Base-by-base conservation (phyloP, 30 jellyfish, hydroid and myxozoan species). In the Catostylus mosaicus region DNA sequence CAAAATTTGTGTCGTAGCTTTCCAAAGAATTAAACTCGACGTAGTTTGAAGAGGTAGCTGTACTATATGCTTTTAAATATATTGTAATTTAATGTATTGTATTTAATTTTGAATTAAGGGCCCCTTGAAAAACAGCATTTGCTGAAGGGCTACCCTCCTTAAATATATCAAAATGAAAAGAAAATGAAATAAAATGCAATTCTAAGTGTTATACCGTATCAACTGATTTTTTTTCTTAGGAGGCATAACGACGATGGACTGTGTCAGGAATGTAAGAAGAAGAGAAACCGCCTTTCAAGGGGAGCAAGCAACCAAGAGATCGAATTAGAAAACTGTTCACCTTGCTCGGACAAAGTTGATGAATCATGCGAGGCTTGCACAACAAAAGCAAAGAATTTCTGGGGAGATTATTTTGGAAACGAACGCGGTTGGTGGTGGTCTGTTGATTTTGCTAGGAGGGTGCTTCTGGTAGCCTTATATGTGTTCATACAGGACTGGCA, bases 401-500 rank as follows among this genome's bases (percentile, higher is more conserved):
- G 88, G 88, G 8, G 14, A 72, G 46, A 77, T 7, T 72, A 61
- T 48, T 20, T 72, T 62, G 82, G 94, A 4, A 45, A 73, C 23
- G 82, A 75, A 33, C 63, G 82, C 18, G 78, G 94, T 6, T 84
- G 94, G 94, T 84, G 94, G 94, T 84, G 94, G 94, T 54, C 94
- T 0, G 73, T 57, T 60, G 94, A 84, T 30, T 67, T 84, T 22
- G 38, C 69, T 59, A 22, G 94, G 63, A 75, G 94, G 46, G 83
- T 27, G 12, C 8, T 73, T 14, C 73, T 84, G 30, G 88, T 84
- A 9, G 94, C 75, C 29, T 19, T 74, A 20, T 84, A 54, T 47
- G 94, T 84, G 19, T 84, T 84, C 83, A 74, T 84, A 24, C 88
- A 61, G 54, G 94, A 84, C 73, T 72, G 88, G 94, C 51, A 84